A percentile compares a stretch with the other conserved stretches of the same genome.
These are phyloP conservation scores for Agapornis roseicollis DNA, from an alignment of 2,113 vertebrate genomes.

Conservation along the genomic window DNA sequence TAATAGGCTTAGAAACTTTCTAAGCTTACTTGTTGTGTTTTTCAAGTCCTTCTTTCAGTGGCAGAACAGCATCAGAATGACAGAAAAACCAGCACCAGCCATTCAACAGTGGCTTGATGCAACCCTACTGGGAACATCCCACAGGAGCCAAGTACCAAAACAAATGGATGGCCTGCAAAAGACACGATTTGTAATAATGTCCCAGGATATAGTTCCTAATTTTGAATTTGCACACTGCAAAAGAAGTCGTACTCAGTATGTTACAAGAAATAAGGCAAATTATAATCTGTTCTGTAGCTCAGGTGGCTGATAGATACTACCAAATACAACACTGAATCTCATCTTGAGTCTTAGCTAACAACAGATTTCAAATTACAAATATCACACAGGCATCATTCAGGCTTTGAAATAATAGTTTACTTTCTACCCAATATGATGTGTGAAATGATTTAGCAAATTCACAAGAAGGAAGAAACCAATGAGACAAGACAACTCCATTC, in stretches of 20 bases:
- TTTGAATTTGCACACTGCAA: not conserved
- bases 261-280: not conserved
- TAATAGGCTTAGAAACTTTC: not conserved
- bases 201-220: not conserved
- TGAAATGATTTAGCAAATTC: slow-evolving; percentile 20
- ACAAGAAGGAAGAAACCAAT: not conserved
- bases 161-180: not conserved
- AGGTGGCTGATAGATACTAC: not conserved
- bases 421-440: not conserved
- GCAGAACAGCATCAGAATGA: accelerated
- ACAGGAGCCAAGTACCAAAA: not conserved
- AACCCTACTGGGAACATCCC: not conserved
- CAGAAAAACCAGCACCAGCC: not conserved
- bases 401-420: not conserved
- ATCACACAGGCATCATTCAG: not conserved
- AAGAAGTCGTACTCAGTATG: not conserved
- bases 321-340: not conserved
- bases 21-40: not conserved
- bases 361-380: not conserved
- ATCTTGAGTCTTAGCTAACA: not conserved
- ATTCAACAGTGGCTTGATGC: not conserved
- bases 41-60: not conserved
- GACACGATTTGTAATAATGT: not conserved
- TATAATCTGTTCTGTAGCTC: not conserved
- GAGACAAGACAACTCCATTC: not conserved